A percentile compares a stretch with the other conserved stretches of the same genome.
These are phyloP conservation scores for Rhogogaster chlorosoma DNA, from an alignment of 2,888 invertebrate genomes.

Conservation along the genomic window DNA sequence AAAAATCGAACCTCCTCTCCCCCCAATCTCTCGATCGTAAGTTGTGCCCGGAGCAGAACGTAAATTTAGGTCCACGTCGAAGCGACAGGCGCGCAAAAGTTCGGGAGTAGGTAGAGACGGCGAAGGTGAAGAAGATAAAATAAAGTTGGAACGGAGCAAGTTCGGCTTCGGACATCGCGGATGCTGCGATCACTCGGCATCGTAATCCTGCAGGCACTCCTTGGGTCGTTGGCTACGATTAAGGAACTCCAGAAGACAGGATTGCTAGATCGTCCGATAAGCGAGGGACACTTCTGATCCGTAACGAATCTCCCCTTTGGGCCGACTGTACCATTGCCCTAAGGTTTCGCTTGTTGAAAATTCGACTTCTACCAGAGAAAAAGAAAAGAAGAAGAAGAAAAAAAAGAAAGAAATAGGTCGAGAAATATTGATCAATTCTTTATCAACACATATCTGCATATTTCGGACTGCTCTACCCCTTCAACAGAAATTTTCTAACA, in stretches of 20 bases:
- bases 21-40: constrained; percentile 34
- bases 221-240: constrained; percentile 42
- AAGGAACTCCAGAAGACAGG: constrained; percentile 37
- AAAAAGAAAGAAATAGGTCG: not conserved
- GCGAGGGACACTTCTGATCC: constrained; percentile 41
- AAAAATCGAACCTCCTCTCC: constrained; percentile 4
- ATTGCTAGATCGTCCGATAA: constrained; percentile 38
- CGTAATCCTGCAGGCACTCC: constrained; percentile 42
- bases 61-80: constrained; percentile 45
- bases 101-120: not conserved
- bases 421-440: not conserved
- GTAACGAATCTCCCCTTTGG: constrained; percentile 33
- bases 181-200: constrained; percentile 39
- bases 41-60: constrained; percentile 33
- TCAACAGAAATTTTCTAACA: not conserved
- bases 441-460: not conserved
- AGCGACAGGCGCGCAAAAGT: constrained; percentile 43
- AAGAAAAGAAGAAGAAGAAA: not conserved
- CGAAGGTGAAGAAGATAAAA: constrained; percentile 44
- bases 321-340: not conserved
- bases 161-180: constrained; percentile 32
- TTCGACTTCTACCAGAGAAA: not conserved
- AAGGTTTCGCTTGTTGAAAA: not conserved
- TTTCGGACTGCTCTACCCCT: not conserved
- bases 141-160: constrained; percentile 39